Evolutionary conservation across 2,113 vertebrate species (phyloP), one percentile per base, ranked within the genome.

Genomic region (Meles meles): DNA sequence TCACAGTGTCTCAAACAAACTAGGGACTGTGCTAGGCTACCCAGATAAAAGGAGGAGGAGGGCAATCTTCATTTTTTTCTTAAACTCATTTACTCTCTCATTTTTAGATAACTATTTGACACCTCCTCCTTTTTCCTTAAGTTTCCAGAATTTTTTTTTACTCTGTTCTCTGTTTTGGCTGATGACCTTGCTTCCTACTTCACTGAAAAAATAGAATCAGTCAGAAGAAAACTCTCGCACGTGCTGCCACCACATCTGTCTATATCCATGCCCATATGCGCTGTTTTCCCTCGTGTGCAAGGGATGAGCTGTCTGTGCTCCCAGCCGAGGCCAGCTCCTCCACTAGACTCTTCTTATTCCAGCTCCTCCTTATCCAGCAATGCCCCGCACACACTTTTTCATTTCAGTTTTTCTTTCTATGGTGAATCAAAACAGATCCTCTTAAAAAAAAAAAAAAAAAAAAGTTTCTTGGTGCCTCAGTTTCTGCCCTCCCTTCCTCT

Each of bases 161-260:
- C 2, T 87, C 27, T 77, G 12, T 47, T 94, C 37, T 93, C 18
- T 80, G 29, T 77, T 91, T 91, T 61, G 65, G 10, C 83, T 81
- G 37, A 81, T 81, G 57, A 86, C 65, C 39, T 89, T 76, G 71
- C 77, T 91, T 91, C 77, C 77, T 85, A 47, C 57, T 74, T 94
- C 74, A 87, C 44, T 86, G 67, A 90, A 83, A 92, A 94, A 55
- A 79, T 79, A 83, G 55, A 95, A 61, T 88, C 57, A 96, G 7
- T 81, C 52, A 71, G 72, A 85, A 94, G 67, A 81, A 81, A 80
- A 79, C 13, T 80, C 34, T 80, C 39, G 34, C 15, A n/a, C 23
- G 17, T 47, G 37, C 44, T 63, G 57, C 9, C 14, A 42, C 69
- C 65, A 47, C 55, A 82, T 47, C 20, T 47, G 25, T 63, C 14